phyloP scores from a whole-genome alignment of 1,140 invertebrate species.

The Drosophila malerkotliana region DNA sequence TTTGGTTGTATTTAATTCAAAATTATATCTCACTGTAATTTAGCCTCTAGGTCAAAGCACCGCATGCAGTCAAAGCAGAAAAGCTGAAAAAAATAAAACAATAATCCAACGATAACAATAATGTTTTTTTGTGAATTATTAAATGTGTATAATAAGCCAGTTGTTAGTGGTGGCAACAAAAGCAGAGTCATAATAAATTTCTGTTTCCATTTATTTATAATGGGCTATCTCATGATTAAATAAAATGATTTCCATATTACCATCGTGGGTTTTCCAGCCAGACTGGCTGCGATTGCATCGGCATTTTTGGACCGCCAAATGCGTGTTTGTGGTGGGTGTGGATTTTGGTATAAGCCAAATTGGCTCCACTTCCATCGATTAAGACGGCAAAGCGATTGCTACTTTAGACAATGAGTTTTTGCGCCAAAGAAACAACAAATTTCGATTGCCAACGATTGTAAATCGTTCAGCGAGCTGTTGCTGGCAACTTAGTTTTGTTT shows the following conservation, averaged over 20 bases:
- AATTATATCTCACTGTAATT: conserved; percentile 19
- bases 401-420: conserved; percentile 13
- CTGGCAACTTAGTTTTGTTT: conserved; percentile 45
- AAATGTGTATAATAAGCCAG: conserved; percentile 39
- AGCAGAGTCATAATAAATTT: conserved; percentile 24
- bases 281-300: conserved; percentile 46
- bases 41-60: conserved; percentile 54
- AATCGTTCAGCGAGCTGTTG: conserved; percentile 45
- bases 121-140: conserved; percentile 37
- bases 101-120: conserved; percentile 41
- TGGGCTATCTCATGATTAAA: conserved; percentile 39
- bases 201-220: conserved; percentile 23
- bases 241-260: conserved; percentile 31
- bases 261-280: conserved; percentile 46
- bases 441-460: conserved; percentile 36
- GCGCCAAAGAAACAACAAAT: conserved; percentile 8
- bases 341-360: conserved; percentile 70
- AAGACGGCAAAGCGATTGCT: conserved; percentile 57
- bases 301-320: conserved; percentile 16
- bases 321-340: conserved; percentile 40
- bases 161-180: conserved; percentile 30
- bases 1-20: neutral
- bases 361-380: conserved; percentile 63
- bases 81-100: conserved; percentile 24
- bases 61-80: conserved; percentile 29